Conservation (phyloP, 1,140 invertebrate genomes). For the Paracyclopina nana region DNA sequence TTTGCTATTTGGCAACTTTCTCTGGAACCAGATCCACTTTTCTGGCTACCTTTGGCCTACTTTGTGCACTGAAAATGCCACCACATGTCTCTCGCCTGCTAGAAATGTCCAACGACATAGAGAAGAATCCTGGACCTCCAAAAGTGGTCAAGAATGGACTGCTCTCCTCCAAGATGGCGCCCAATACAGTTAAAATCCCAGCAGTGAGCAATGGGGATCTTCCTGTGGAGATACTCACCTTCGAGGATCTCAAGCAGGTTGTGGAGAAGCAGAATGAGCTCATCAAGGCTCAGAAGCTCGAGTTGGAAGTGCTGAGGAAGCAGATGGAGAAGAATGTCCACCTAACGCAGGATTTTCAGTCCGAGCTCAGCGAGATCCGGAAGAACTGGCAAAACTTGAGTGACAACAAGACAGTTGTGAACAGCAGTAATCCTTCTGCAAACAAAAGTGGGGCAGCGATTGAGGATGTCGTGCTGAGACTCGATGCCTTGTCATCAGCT, state of each 20-base stretch:
- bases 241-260: background rate
- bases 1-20: too few relatives aligned
- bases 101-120: background rate
- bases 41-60: too few relatives aligned
- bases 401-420: too few relatives aligned
- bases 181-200: background rate
- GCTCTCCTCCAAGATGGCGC: background rate
- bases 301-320: background rate
- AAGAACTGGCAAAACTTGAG: constrained; percentile 2
- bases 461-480: background rate
- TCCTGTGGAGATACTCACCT: background rate
- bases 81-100: background rate
- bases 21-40: too few relatives aligned
- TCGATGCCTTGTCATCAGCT: constrained; percentile 2
- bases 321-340: background rate
- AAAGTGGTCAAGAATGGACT: background rate
- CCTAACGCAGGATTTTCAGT: constrained; percentile 2
- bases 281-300: background rate
- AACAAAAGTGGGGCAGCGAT: background rate
- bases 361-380: constrained; percentile 11
- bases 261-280: background rate
- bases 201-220: background rate
- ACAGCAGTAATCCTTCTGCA: background rate
- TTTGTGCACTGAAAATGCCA: too few relatives aligned
- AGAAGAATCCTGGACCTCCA: constrained; percentile 1